These are phyloP conservation scores for Aphaenogaster floridana DNA, from an alignment of 1,140 invertebrate species.

Conservation along the genomic window DNA sequence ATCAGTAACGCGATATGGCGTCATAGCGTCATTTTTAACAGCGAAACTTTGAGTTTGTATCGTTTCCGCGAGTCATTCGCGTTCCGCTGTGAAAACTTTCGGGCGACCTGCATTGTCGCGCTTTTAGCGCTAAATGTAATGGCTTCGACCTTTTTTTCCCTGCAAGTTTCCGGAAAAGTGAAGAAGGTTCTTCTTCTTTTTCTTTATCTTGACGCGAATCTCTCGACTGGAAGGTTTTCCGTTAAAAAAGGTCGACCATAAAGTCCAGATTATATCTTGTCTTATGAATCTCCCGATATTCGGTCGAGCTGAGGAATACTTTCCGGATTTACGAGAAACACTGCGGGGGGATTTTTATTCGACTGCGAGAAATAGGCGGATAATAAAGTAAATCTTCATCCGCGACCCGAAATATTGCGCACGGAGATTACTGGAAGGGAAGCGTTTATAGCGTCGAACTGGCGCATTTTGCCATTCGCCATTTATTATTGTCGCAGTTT, in stretches of 20 bases:
- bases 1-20: constrained; percentile 14
- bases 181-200: background rate
- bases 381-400: constrained; percentile 52
- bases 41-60: constrained; percentile 21
- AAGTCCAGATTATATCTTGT: constrained; percentile 24
- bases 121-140: constrained; percentile 9
- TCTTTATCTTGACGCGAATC: background rate
- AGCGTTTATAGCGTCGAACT: constrained; percentile 19
- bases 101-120: background rate
- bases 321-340: background rate
- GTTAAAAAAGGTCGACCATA: background rate
- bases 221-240: background rate
- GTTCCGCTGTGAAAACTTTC: constrained; percentile 3
- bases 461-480: constrained; percentile 36
- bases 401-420: background rate
- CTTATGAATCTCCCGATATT: constrained; percentile 20
- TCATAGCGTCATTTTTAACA: constrained; percentile 25
- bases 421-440: background rate
- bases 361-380: background rate
- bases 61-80: constrained; percentile 17
- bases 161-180: background rate
- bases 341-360: constrained; percentile 26
- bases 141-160: background rate
- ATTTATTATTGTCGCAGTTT: constrained; percentile 52
- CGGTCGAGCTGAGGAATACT: background rate